Evolutionary conservation across 2,888 invertebrate genomes (phyloP), one percentile per base, ranked within the genome.

Genomic region (Trichopria drosophilae): DNA sequence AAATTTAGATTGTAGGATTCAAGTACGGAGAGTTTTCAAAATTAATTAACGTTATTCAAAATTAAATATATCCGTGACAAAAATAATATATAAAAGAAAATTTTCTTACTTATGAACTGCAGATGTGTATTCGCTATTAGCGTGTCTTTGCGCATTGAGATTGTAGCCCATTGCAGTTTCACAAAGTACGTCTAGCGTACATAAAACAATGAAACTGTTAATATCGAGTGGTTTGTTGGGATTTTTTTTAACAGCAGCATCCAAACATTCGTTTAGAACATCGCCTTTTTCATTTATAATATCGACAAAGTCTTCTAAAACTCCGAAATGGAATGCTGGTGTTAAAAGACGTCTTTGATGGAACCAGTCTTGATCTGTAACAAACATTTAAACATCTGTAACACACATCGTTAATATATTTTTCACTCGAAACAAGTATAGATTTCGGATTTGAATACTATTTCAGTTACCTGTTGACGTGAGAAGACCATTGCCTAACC

Each of bases 111-210:
- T 72, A 36, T 79, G 75, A 15, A 83, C 76, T 9, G 82, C 79
- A 31, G 72, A 68, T 0, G 80, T 78, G 57, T 84, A 78, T n/a
- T 76, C 76, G 0, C 78, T 76, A 16, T 79, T 75, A 4, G 59
- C 56, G 24, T 78, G 69, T 28, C 78, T 73, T 66, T 80, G 79
- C 4, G 78, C 78, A 61, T 79, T 73, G 6, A 85, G 72, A 43
- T 76, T 68, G 2, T 79, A 76, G 1, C 86, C 86, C 84, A 86
- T 85, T 1, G 85, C 84, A 4, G 84, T 84, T 67, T 85, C 83
- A 51, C 79, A 78, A 44, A 80, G 78, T 4, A 79, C 70, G 58
- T 80, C 80, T 49, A 81, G 59, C 0, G 80, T 78, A 4, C 78
- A 76, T 48, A 81, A 77, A 45, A 76, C 76, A n/a, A 77, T 61